Conservation (phyloP, 2,888 invertebrate species). For the Sinopyrophorus schimmeli region DNA sequence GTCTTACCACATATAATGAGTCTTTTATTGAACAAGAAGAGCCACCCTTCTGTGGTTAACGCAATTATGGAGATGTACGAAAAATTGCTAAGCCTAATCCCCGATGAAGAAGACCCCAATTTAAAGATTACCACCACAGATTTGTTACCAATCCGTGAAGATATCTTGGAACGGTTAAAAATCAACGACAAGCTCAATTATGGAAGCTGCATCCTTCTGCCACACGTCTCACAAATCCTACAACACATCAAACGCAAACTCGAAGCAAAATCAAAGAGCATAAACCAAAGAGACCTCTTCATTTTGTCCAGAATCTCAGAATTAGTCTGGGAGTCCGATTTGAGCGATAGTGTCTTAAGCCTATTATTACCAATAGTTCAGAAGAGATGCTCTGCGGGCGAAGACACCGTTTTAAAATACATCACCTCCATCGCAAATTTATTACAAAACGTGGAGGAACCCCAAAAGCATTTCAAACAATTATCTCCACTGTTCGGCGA, state of each 20-base stretch:
- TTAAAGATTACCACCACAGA: slow-evolving; percentile 52
- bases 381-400: slow-evolving; percentile 66
- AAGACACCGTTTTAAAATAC: slow-evolving; percentile 71
- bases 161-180: slow-evolving; percentile 44
- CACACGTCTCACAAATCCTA: slow-evolving; percentile 73
- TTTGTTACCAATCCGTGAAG: slow-evolving; percentile 50
- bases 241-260: slow-evolving; percentile 70
- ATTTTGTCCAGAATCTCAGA: slow-evolving; percentile 78
- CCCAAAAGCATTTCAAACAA: slow-evolving; percentile 68
- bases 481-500: slow-evolving; percentile 74
- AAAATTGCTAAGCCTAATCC: slow-evolving; percentile 68
- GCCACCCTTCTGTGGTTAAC: slow-evolving; percentile 67
- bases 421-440: slow-evolving; percentile 76
- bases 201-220: slow-evolving; percentile 73
- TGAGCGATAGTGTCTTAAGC: slow-evolving; percentile 70
- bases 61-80: slow-evolving; percentile 75
- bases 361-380: slow-evolving; percentile 73
- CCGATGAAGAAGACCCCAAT: slow-evolving; percentile 61
- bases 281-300: slow-evolving; percentile 71
- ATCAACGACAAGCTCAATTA: slow-evolving; percentile 62
- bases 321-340: slow-evolving; percentile 67
- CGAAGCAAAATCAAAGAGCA: slow-evolving; percentile 60
- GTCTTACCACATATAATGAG: slow-evolving; percentile 71
- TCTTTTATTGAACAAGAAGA: slow-evolving; percentile 71
- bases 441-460: slow-evolving; percentile 67